Percentiles rank a stretch among this genome's conserved stretches.
phyloP scores from a whole-genome alignment of 1,140 invertebrate genomes.

The Heliconius congener region DNA sequence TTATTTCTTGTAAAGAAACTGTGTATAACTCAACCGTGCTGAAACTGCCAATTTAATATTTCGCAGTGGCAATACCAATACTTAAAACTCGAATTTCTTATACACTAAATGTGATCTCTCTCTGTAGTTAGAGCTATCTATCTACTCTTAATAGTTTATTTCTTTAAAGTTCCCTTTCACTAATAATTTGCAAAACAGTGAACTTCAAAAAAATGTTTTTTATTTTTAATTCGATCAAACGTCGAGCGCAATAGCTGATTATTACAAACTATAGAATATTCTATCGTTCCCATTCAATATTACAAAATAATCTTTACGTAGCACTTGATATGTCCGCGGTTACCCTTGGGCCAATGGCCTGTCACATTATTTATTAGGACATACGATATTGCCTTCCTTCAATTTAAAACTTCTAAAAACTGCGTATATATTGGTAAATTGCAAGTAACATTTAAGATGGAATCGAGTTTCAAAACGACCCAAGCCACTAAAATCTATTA shows the following conservation, averaged over 20 bases:
- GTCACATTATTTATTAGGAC: slow-evolving; percentile 28
- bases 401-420: slow-evolving; percentile 8
- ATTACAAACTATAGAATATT: slow-evolving; percentile 62
- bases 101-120: slow-evolving; percentile 70
- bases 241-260: slow-evolving; percentile 39
- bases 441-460: not conserved
- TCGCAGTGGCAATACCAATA: slow-evolving; percentile 57
- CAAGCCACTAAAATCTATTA: slow-evolving; percentile 24
- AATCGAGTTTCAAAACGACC: slow-evolving; percentile 9
- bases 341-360: slow-evolving; percentile 51
- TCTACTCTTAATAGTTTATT: slow-evolving; percentile 27
- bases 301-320: slow-evolving; percentile 46
- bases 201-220: slow-evolving; percentile 11
- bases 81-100: slow-evolving; percentile 52
- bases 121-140: slow-evolving; percentile 62
- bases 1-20: slow-evolving; percentile 54
- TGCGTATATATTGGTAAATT: slow-evolving; percentile 9
- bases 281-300: slow-evolving; percentile 55
- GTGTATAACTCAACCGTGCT: slow-evolving; percentile 40
- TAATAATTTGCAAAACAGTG: slow-evolving; percentile 8
- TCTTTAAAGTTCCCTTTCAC: slow-evolving; percentile 35
- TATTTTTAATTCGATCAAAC: slow-evolving; percentile 22
- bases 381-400: slow-evolving; percentile 31
- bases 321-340: slow-evolving; percentile 66
- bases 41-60: slow-evolving; percentile 41